These are phyloP conservation scores for Chrysolina americana DNA, from an alignment of 2,888 invertebrate genomes.

Conservation along the genomic window DNA sequence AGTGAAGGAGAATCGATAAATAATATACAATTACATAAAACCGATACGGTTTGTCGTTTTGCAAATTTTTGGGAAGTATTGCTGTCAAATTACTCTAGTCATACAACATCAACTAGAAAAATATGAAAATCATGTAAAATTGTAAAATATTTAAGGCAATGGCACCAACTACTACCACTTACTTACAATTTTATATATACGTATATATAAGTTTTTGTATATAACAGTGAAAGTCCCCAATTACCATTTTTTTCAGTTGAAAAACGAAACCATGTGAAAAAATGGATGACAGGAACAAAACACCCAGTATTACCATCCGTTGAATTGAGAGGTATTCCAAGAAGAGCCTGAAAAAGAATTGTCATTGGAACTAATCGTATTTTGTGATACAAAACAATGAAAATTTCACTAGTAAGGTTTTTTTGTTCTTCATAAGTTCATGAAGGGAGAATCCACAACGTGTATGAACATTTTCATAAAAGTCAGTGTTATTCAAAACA, in stretches of 20 bases:
- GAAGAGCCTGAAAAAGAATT: conserved; percentile 30
- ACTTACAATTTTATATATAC: conserved; percentile 52
- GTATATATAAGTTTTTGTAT: conserved; percentile 32
- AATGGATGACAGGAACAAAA: conserved; percentile 35
- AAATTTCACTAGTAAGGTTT: conserved; percentile 1
- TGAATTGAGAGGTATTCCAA: conserved; percentile 23
- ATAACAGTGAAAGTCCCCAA: conserved; percentile 43
- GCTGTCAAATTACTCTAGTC: conserved; percentile 52
- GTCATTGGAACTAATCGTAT: not conserved
- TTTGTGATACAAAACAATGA: not conserved
- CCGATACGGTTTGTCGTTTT: conserved; percentile 56
- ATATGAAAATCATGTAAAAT: conserved; percentile 62
- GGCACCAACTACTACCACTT: conserved; percentile 56
- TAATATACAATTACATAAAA: conserved; percentile 46
- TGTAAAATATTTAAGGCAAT: conserved; percentile 61
- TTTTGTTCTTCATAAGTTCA: not conserved
- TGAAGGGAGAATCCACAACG: no score
- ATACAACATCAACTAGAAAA: conserved; percentile 60
- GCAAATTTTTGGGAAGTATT: conserved; percentile 48
- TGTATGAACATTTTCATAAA: no score
- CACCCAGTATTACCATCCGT: conserved; percentile 28
- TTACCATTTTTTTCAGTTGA: conserved; percentile 34
- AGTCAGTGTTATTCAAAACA: not conserved
- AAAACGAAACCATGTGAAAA: conserved; percentile 40
- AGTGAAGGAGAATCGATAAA: not conserved